Evolutionary conservation across 2,113 vertebrate species (phyloP).

Genomic region (Calidris pygmaea): DNA sequence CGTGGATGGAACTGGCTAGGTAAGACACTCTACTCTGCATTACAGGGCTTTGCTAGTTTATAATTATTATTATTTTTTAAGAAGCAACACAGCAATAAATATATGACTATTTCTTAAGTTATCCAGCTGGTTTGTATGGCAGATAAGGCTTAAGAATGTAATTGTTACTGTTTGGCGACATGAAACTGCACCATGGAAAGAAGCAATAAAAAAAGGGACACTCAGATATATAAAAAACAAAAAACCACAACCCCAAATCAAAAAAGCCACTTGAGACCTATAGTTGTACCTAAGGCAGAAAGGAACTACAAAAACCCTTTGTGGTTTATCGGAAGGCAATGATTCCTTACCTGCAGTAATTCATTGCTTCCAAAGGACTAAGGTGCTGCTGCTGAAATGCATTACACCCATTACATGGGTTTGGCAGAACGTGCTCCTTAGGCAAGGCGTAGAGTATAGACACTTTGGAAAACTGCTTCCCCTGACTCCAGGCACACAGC

Average conservation of each 20-base stretch:
- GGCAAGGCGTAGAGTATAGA: rapidly evolving
- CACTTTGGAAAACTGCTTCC: background rate
- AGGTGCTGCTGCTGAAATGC: background rate
- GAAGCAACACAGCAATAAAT: background rate
- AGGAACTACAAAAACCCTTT: background rate
- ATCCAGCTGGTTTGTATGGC: background rate
- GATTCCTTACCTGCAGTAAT: background rate
- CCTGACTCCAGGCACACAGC: background rate
- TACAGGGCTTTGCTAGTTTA: background rate
- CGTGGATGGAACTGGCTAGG: background rate
- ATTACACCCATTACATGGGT: background rate
- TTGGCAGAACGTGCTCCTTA: background rate
- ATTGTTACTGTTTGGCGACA: background rate
- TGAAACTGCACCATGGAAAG: background rate
- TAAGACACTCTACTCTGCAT: background rate
- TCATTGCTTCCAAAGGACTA: background rate
- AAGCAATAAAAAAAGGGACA: background rate
- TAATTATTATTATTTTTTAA: background rate
- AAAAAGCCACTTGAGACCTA: background rate
- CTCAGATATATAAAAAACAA: background rate
- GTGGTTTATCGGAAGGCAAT: background rate
- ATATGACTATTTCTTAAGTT: slow-evolving; percentile 1
- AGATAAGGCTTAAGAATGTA: background rate
- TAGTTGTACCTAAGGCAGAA: background rate
- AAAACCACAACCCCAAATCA: background rate